Conservation (phyloP, 2,888 invertebrate genomes). For the Pomacea canaliculata region DNA sequence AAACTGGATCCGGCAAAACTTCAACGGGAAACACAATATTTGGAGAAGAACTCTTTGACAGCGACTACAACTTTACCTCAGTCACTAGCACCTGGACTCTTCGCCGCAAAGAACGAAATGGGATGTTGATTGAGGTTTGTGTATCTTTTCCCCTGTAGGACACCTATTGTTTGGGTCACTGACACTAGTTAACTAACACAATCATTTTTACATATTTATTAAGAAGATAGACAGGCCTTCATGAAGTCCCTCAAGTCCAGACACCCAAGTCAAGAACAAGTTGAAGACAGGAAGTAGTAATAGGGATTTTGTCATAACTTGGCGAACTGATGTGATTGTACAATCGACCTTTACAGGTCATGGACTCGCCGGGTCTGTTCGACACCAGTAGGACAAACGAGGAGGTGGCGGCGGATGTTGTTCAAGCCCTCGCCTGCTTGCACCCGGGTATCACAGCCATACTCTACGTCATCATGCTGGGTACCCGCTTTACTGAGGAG, state of each 20-base stretch:
- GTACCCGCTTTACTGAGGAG: constrained; percentile 5
- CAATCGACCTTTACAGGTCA: not conserved
- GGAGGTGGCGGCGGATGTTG: not conserved
- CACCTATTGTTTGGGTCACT: too few relatives aligned
- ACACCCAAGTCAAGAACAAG: too few relatives aligned
- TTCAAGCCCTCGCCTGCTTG: not conserved
- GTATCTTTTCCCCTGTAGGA: too few relatives aligned
- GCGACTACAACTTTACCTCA: not conserved
- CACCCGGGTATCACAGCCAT: constrained; percentile 8
- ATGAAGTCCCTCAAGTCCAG: too few relatives aligned
- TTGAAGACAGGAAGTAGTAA: too few relatives aligned
- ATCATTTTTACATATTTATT: too few relatives aligned
- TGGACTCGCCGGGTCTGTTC: constrained; percentile 12
- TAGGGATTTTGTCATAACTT: too few relatives aligned
- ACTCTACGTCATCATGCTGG: constrained; percentile 2
- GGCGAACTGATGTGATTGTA: too few relatives aligned
- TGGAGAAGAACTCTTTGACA: not conserved
- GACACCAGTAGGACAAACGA: not conserved
- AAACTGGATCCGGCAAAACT: not conserved
- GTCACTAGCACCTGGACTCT: not conserved
- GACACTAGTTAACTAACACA: too few relatives aligned
- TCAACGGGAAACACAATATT: not conserved
- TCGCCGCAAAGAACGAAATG: not conserved
- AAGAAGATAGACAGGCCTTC: too few relatives aligned
- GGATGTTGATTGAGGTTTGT: not conserved